Base-by-base conservation (phyloP, 2,113 vertebrate species). In the Phoenicopterus ruber region DNA sequence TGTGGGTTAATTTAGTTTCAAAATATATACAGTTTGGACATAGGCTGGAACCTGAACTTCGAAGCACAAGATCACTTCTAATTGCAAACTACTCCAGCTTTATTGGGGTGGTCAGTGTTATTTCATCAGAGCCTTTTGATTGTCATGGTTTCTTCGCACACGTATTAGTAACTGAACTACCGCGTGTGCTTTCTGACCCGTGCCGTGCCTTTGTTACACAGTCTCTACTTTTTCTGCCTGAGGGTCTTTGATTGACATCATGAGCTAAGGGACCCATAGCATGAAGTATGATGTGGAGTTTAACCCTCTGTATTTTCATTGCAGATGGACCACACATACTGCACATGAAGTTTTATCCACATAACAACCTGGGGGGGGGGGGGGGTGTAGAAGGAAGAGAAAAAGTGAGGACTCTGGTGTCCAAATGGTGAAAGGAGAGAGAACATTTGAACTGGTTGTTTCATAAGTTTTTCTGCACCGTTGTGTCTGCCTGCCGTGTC, bases 81-180 rank as follows among this genome's bases (percentile, higher is more conserved):
- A 94, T 85, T 93, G 61, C 52, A 63, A 36, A 17, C 79, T 49
- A 66, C 71, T 77, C 71, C n/a, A 13, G 36, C 26, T 84, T 90
- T 82, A 72, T 94, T 92, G 82, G 83, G 42, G 29, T 62, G 72
- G 50, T 86, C 79, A 78, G 67, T 17, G 0, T 59, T 93, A 83
- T 70, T 93, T 73, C 82, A 50, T 77, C 36, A 71, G 42, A 58
- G 18, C n/a, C 46, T 83, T 92, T 88, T 90, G 92, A 88, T 94
- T 86, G 92, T 86, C 55, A 29, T 46, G 71, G 20, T 73, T 79
- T 88, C 69, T 86, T 83, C 57, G 82, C 65, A 57, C 59, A 34
- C 7, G 0, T n/a, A 31, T 63, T 74, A 78, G 76, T 59, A 81
- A 66, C 26, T 81, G 67, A 93, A 67, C 47, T 25, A 29, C 46